Percentiles rank a stretch among this genome's conserved stretches.
Conservation (phyloP, 2,888 invertebrate species). For the Marasmarcha lunaedactyla region DNA sequence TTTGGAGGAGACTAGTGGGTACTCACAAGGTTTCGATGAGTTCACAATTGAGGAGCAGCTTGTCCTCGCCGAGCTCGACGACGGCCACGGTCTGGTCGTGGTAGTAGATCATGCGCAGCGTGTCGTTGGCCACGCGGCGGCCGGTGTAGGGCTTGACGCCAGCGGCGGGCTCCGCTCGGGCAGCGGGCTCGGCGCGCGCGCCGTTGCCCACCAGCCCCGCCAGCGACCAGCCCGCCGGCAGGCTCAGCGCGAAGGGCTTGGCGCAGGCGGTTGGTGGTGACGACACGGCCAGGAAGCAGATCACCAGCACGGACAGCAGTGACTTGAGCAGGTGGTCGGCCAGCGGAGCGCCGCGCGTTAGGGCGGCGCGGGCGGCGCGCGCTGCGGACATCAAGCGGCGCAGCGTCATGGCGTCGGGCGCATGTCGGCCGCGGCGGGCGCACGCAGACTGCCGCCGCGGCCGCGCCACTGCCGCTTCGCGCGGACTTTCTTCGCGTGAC, state of each 20-base stretch:
- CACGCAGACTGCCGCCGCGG: neutral
- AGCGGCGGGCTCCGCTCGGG: conserved; percentile 39
- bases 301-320: conserved; percentile 46
- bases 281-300: conserved; percentile 53
- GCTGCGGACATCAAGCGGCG: conserved; percentile 50
- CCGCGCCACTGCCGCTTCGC: conserved; percentile 6
- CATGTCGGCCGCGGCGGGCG: conserved; percentile 16
- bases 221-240: conserved; percentile 59
- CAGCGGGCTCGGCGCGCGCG: conserved; percentile 38
- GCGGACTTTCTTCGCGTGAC: conserved; percentile 29
- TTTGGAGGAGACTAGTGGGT: too few species aligned
- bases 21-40: conserved; percentile 91
- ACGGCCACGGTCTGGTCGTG: conserved; percentile 88
- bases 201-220: conserved; percentile 54
- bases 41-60: conserved; percentile 81
- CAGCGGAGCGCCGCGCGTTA: conserved; percentile 46
- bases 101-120: conserved; percentile 80
- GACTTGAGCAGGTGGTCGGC: conserved; percentile 53
- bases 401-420: conserved; percentile 15
- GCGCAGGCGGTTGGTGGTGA: conserved; percentile 57
- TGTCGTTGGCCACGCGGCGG: conserved; percentile 73
- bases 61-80: conserved; percentile 79
- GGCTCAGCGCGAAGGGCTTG: conserved; percentile 56
- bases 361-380: conserved; percentile 47
- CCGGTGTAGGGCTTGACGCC: conserved; percentile 74